These are phyloP conservation scores for Megaustenia siamemsis DNA, from an alignment of 2,888 invertebrate genomes.

Conservation along the genomic window DNA sequence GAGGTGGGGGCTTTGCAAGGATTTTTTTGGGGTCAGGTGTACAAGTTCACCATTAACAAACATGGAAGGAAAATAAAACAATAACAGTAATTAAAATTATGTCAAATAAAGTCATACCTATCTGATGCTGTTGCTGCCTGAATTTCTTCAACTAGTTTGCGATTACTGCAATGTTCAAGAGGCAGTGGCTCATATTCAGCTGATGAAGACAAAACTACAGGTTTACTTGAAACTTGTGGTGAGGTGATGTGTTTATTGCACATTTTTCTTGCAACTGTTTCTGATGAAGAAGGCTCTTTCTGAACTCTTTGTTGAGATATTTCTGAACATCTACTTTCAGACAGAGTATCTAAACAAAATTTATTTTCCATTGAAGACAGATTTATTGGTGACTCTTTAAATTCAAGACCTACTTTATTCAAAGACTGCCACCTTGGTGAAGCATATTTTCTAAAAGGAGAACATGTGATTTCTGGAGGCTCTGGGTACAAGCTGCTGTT, in stretches of 20 bases:
- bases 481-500: slow-evolving; percentile 31
- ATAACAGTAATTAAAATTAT: too few species aligned
- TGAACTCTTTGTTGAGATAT: slow-evolving; percentile 3
- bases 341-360: not conserved
- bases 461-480: slow-evolving; percentile 43
- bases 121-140: slow-evolving; percentile 32
- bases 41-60: too few species aligned
- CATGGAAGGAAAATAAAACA: too few species aligned
- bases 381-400: not conserved
- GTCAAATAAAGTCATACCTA: slow-evolving; percentile 19
- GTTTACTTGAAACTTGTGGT: slow-evolving; percentile 59
- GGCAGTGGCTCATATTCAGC: slow-evolving; percentile 74
- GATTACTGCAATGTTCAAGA: slow-evolving; percentile 62
- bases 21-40: too few species aligned
- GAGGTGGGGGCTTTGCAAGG: too few species aligned
- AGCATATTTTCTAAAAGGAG: slow-evolving; percentile 10
- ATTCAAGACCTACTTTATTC: not conserved
- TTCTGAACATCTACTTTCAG: not conserved
- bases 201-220: slow-evolving; percentile 67
- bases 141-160: slow-evolving; percentile 54
- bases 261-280: slow-evolving; percentile 37
- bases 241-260: slow-evolving; percentile 58
- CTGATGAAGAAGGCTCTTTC: not conserved
- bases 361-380: slow-evolving; percentile 19
- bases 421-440: slow-evolving; percentile 19